Conservation (phyloP, 2,113 vertebrate genomes). For the Jacana jacana region DNA sequence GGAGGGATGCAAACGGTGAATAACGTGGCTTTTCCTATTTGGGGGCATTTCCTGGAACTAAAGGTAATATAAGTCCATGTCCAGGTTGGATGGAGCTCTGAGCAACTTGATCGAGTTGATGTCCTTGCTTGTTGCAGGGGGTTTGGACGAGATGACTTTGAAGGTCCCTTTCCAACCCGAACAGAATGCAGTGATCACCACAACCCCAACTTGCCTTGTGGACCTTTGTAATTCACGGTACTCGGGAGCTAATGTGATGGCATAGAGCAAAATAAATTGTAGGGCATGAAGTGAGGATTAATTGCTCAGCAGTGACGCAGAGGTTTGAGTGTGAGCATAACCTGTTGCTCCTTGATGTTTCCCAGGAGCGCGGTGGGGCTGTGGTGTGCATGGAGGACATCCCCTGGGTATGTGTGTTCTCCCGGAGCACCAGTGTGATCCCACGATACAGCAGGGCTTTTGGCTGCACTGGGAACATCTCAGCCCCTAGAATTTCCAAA, state of each 20-base stretch:
- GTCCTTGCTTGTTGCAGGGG: not conserved
- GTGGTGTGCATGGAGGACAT: rapidly evolving
- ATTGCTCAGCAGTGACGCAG: rapidly evolving
- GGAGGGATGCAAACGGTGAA: rapidly evolving
- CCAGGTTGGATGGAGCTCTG: not conserved
- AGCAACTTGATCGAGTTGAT: not conserved
- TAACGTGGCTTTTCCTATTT: not conserved
- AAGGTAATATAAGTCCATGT: not conserved
- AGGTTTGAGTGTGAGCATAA: not conserved
- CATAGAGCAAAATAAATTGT: too few species aligned
- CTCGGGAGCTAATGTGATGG: rapidly evolving
- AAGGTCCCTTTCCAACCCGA: not conserved
- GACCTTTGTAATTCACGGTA: rapidly evolving
- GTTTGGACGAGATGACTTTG: not conserved
- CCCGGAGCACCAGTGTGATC: not conserved
- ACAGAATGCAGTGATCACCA: not conserved
- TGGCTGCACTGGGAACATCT: not conserved
- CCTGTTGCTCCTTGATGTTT: not conserved
- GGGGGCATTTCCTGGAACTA: not conserved
- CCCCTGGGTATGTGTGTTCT: not conserved
- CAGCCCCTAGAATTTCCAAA: not conserved
- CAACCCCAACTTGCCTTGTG: rapidly evolving
- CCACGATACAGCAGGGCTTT: not conserved
- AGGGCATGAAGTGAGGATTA: rapidly evolving
- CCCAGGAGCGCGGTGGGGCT: not conserved